A percentile compares a stretch with the other conserved stretches of the same genome.
Evolutionary conservation across 2,113 vertebrate species (phyloP).

Genomic region (Tragelaphus scriptus): DNA sequence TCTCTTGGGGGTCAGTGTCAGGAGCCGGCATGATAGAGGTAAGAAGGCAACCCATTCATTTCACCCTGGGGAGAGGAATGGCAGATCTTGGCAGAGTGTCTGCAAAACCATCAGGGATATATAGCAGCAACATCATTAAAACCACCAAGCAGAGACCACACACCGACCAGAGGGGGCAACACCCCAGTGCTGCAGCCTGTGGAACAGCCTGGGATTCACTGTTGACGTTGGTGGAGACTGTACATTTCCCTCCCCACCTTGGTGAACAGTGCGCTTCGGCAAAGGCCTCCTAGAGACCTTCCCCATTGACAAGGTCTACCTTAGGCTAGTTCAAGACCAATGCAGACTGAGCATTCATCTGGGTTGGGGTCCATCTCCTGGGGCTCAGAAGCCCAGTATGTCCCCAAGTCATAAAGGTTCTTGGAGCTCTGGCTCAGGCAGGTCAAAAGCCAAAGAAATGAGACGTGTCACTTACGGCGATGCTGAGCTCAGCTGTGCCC

Average conservation of each 20-base stretch:
- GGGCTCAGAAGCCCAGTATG: not conserved
- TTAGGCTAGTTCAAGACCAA: not conserved
- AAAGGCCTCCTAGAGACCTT: not conserved
- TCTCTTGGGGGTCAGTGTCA: not conserved
- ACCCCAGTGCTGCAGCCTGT: not conserved
- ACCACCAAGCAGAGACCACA: not conserved
- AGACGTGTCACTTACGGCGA: not conserved
- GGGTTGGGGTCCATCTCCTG: not conserved
- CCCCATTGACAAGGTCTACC: not conserved
- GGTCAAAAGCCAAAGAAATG: conserved; percentile 19
- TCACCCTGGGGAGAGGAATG: not conserved
- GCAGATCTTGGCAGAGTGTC: not conserved
- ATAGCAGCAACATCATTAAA: not conserved
- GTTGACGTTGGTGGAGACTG: not conserved
- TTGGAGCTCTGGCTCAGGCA: not conserved
- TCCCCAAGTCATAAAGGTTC: not conserved
- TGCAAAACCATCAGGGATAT: not conserved
- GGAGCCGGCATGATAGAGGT: not conserved
- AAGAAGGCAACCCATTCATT: not conserved
- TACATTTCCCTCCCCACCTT: not conserved
- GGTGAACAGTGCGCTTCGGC: not conserved
- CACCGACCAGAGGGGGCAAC: not conserved
- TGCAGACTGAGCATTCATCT: not conserved
- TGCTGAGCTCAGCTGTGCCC: not conserved
- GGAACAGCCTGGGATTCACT: not conserved